These are phyloP conservation scores for Ylistrum balloti DNA, from an alignment of 1,140 invertebrate genomes.

Conservation along the genomic window DNA sequence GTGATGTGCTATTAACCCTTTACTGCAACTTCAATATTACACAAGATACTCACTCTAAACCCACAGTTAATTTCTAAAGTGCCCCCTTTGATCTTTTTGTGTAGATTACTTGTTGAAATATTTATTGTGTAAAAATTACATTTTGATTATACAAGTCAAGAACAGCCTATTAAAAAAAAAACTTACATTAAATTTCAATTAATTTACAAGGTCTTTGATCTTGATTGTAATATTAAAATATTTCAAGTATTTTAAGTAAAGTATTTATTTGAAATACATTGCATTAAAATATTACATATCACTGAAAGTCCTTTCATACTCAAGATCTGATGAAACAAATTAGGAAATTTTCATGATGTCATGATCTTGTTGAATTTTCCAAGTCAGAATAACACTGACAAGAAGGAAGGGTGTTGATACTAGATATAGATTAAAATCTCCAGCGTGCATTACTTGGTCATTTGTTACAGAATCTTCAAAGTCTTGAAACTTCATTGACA, in stretches of 20 bases:
- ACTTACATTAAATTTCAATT: conserved; percentile 22
- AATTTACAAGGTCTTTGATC: background rate
- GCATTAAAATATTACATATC: background rate
- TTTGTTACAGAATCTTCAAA: too few relatives aligned
- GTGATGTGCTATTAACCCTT: background rate
- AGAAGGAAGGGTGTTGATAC: background rate
- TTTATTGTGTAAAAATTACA: conserved; percentile 10
- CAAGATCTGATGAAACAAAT: background rate
- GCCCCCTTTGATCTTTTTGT: background rate
- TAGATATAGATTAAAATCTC: too few relatives aligned
- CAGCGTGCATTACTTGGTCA: too few relatives aligned
- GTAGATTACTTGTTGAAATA: background rate
- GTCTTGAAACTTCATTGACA: too few relatives aligned
- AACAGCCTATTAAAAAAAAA: background rate
- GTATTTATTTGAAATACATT: background rate
- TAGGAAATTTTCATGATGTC: background rate
- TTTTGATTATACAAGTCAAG: background rate
- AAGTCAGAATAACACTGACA: background rate
- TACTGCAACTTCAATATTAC: background rate
- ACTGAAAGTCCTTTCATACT: background rate
- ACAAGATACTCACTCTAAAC: background rate
- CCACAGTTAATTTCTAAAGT: background rate
- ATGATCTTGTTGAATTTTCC: background rate
- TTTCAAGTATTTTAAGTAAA: conserved; percentile 3
- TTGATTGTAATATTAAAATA: conserved; percentile 29